Evolutionary conservation across 2,113 vertebrate species (phyloP).

Genomic region (Callaeas wilsoni): DNA sequence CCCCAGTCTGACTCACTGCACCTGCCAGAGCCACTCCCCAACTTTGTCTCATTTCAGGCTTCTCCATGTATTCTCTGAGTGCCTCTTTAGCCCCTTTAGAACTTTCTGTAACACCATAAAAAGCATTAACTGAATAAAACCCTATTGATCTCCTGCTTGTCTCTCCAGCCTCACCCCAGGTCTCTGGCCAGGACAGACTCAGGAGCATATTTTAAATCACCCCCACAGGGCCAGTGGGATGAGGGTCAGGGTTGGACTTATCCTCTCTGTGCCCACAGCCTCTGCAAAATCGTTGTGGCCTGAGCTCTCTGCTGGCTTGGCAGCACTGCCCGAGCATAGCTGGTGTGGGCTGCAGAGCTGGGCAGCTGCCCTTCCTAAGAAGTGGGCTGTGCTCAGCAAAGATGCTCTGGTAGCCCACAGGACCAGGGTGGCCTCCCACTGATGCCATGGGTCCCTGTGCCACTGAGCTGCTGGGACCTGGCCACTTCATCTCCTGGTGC

Average conservation of each 20-base stretch:
- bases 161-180: neutral
- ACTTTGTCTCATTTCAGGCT: neutral
- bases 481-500: too few species aligned
- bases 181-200: neutral
- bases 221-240: neutral
- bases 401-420: neutral
- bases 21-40: neutral
- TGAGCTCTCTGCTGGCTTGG: accelerated
- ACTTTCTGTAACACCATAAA: neutral
- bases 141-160: neutral
- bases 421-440: neutral
- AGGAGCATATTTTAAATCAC: neutral
- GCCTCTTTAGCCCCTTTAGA: neutral
- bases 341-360: neutral
- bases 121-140: neutral
- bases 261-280: neutral
- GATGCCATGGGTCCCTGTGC: neutral
- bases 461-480: neutral
- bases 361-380: neutral
- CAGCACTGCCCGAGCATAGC: accelerated
- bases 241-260: neutral
- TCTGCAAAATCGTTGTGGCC: accelerated
- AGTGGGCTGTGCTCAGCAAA: neutral
- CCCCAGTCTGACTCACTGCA: neutral
- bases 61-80: neutral